Percentiles rank a stretch among this genome's conserved stretches.
Conservation (phyloP, 2,888 invertebrate genomes). For the Parasteatoda lunata region DNA sequence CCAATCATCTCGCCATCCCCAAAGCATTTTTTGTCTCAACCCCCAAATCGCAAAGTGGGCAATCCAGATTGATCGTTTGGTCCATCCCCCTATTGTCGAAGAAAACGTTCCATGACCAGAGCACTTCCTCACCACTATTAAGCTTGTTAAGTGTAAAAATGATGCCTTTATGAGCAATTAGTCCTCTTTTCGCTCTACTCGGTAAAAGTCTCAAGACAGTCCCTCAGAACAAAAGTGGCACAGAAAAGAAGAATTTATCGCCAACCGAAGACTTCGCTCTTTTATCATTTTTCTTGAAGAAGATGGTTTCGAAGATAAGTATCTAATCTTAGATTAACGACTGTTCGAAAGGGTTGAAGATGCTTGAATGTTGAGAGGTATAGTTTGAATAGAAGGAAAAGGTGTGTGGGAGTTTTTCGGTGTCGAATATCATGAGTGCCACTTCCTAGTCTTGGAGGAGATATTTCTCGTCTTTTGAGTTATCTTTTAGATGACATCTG, state of each 20-base stretch:
- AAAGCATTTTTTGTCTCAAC: background rate
- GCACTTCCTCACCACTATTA: conserved; percentile 36
- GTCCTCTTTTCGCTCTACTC: conserved; percentile 17
- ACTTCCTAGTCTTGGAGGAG: too few species aligned
- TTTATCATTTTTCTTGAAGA: conserved; percentile 41
- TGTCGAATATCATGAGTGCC: too few species aligned
- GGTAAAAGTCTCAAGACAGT: conserved; percentile 5
- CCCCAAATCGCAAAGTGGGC: conserved; percentile 18
- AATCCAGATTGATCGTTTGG: conserved; percentile 30
- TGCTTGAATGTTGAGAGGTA: background rate
- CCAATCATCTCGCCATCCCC: background rate
- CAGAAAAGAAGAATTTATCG: conserved; percentile 37
- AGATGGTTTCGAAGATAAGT: conserved; percentile 28
- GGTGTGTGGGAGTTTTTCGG: too few species aligned
- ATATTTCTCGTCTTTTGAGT: too few species aligned
- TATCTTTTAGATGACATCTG: too few species aligned
- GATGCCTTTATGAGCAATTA: conserved; percentile 61
- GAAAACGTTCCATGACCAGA: background rate
- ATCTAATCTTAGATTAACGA: conserved; percentile 42
- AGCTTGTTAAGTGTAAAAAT: conserved; percentile 61
- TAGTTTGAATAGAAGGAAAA: too few species aligned
- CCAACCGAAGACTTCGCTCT: conserved; percentile 13
- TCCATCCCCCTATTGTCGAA: background rate
- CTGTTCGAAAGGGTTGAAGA: conserved; percentile 4
- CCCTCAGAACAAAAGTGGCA: conserved; percentile 18